Percentiles rank a stretch among this genome's conserved stretches.
phyloP scores from a whole-genome alignment of 2,888 invertebrate species.

The Drosophila yooni region DNA sequence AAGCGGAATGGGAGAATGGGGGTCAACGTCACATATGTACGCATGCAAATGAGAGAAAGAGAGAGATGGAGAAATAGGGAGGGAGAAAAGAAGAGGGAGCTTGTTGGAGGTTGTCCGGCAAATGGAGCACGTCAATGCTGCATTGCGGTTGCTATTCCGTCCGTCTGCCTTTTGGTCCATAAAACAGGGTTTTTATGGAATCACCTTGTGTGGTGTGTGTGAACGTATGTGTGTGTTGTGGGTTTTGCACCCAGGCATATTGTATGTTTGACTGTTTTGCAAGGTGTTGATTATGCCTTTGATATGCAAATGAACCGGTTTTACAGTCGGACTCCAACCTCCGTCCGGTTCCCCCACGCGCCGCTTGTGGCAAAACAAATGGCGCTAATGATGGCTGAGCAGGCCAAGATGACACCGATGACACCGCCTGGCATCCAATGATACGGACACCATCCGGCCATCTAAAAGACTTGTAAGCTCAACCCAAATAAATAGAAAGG shows the following conservation, averaged over 20 bases:
- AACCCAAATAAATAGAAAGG: slow-evolving; percentile 50
- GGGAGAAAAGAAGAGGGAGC: not conserved
- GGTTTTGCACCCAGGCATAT: slow-evolving; percentile 43
- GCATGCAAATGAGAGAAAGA: slow-evolving; percentile 63
- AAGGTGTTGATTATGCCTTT: slow-evolving; percentile 81
- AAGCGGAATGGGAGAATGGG: slow-evolving; percentile 3
- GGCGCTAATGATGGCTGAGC: slow-evolving; percentile 73
- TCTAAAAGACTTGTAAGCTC: slow-evolving; percentile 45
- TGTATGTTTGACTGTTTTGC: slow-evolving; percentile 55
- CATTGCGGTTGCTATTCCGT: slow-evolving; percentile 43
- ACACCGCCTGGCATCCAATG: slow-evolving; percentile 56
- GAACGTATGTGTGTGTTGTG: slow-evolving; percentile 30
- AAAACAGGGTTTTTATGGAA: slow-evolving; percentile 46
- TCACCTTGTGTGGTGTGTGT: slow-evolving; percentile 15
- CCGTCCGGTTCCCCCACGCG: not conserved
- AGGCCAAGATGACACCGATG: slow-evolving; percentile 54
- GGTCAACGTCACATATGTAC: slow-evolving; percentile 5
- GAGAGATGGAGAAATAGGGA: not conserved
- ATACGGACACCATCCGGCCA: slow-evolving; percentile 48
- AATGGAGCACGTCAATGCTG: slow-evolving; percentile 72
- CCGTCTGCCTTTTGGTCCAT: slow-evolving; percentile 20
- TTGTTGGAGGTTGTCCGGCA: slow-evolving; percentile 45
- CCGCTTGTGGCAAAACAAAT: slow-evolving; percentile 47
- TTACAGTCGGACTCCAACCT: slow-evolving; percentile 39
- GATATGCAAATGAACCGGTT: slow-evolving; percentile 81